Percentiles rank a stretch among this genome's conserved stretches.
Evolutionary conservation across 2,888 invertebrate species (phyloP).

Genomic region (Drosophila austrosaltans): DNA sequence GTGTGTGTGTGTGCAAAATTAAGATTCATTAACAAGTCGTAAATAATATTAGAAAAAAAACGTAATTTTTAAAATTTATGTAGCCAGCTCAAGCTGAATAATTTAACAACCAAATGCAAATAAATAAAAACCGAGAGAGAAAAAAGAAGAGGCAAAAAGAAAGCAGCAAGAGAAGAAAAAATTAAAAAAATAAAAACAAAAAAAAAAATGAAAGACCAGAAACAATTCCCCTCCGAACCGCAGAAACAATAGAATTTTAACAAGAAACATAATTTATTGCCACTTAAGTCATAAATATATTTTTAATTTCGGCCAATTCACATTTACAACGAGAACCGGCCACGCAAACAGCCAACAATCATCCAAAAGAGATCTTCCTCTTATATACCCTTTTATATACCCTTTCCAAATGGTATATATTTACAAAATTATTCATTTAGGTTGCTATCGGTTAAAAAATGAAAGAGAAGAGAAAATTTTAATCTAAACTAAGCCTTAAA

Average conservation of each 20-base stretch:
- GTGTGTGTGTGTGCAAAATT: slow-evolving; percentile 43
- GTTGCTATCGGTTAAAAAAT: neutral
- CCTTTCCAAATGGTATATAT: slow-evolving; percentile 14
- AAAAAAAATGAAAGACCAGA: slow-evolving; percentile 25
- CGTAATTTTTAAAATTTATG: slow-evolving; percentile 53
- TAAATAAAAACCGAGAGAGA: slow-evolving; percentile 43
- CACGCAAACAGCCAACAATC: slow-evolving; percentile 45
- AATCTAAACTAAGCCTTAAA: no score
- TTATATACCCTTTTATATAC: slow-evolving; percentile 27
- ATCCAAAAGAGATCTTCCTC: slow-evolving; percentile 38
- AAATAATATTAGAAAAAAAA: slow-evolving; percentile 53
- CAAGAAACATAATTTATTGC: slow-evolving; percentile 80
- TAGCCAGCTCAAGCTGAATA: slow-evolving; percentile 51
- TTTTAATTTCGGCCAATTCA: slow-evolving; percentile 81
- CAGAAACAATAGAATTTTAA: slow-evolving; percentile 79
- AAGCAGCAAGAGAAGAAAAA: slow-evolving; percentile 65
- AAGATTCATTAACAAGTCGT: slow-evolving; percentile 60
- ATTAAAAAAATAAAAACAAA: slow-evolving; percentile 4
- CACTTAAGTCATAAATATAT: slow-evolving; percentile 82
- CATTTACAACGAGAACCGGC: slow-evolving; percentile 61
- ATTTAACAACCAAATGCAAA: slow-evolving; percentile 44
- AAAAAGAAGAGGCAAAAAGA: slow-evolving; percentile 26
- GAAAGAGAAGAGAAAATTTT: neutral
- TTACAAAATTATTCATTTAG: neutral
- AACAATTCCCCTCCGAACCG: slow-evolving; percentile 24